Evolutionary conservation across 2,888 invertebrate species (phyloP).

Genomic region (Leucophenga maculata): DNA sequence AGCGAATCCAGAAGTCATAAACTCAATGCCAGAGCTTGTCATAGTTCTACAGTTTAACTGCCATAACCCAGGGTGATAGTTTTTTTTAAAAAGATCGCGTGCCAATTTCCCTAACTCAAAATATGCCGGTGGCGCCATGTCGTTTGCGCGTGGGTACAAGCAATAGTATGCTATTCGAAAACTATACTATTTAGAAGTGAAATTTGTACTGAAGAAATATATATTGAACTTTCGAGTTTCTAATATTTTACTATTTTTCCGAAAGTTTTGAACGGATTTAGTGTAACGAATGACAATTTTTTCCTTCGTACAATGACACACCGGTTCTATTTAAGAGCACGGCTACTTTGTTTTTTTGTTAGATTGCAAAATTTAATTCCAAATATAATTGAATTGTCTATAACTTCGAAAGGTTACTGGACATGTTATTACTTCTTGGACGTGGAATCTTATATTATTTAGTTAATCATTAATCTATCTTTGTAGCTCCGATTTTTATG

Average conservation of each 20-base stretch:
- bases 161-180: background rate
- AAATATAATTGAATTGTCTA: too few species aligned
- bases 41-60: conserved; percentile 95
- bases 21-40: conserved; percentile 91
- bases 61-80: conserved; percentile 94
- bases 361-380: background rate
- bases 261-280: too few species aligned
- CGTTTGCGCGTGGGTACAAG: background rate
- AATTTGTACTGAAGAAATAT: background rate
- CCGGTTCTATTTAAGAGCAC: background rate
- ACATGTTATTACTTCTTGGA: too few species aligned
- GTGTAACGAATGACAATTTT: too few species aligned
- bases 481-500: too few species aligned
- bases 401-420: too few species aligned
- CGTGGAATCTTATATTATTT: too few species aligned
- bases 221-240: background rate
- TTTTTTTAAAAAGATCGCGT: conserved; percentile 93
- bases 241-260: background rate
- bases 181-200: background rate
- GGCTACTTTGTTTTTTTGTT: conserved; percentile 5
- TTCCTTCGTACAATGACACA: too few species aligned
- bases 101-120: conserved; percentile 95
- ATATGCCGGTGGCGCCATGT: conserved; percentile 92
- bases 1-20: conserved; percentile 88
- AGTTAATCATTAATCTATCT: too few species aligned